phyloP scores from a whole-genome alignment of 2,797 vertebrate genomes.

The Bufotes viridis region DNA sequence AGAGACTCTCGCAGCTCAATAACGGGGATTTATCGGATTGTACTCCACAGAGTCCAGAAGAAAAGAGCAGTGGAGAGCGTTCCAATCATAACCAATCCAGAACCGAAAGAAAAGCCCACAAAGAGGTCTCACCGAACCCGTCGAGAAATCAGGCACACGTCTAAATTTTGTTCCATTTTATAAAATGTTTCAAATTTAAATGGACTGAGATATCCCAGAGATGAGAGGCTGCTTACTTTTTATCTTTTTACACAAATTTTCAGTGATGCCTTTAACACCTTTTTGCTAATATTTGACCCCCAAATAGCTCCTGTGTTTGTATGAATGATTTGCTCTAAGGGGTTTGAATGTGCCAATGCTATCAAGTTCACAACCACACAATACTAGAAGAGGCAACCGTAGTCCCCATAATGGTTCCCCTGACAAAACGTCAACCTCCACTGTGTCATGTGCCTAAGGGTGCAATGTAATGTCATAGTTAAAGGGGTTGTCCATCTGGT shows the following conservation, averaged over 20 bases:
- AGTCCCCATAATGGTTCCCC: not conserved
- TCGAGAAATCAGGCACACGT: slow-evolving; percentile 85
- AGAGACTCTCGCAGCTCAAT: slow-evolving; percentile 89
- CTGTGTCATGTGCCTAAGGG: not conserved
- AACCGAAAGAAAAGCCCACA: slow-evolving; percentile 67
- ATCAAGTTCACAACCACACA: not conserved
- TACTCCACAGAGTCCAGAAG: slow-evolving; percentile 89
- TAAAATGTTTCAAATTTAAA: slow-evolving; percentile 70
- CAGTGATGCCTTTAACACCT: slow-evolving; percentile 66
- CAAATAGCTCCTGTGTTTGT: slow-evolving; percentile 10
- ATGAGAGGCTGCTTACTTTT: slow-evolving; percentile 15
- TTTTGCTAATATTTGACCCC: slow-evolving; percentile 1
- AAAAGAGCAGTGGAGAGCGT: slow-evolving; percentile 81
- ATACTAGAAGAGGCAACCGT: not conserved
- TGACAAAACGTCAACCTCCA: not conserved
- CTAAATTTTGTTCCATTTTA: slow-evolving; percentile 95
- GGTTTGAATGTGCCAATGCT: slow-evolving; percentile 20
- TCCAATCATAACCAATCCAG: slow-evolving; percentile 76
- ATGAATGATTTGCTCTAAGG: slow-evolving; percentile 10
- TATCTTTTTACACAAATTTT: slow-evolving; percentile 62
- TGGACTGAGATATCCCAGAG: slow-evolving; percentile 56
- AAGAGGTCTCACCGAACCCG: slow-evolving; percentile 82
- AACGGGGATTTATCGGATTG: slow-evolving; percentile 91
- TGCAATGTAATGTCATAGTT: not conserved
- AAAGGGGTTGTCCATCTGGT: not conserved